Percentiles rank a stretch among this genome's conserved stretches.
phyloP scores from a whole-genome alignment of 1,140 invertebrate genomes.

The Drosophila albomicans region DNA sequence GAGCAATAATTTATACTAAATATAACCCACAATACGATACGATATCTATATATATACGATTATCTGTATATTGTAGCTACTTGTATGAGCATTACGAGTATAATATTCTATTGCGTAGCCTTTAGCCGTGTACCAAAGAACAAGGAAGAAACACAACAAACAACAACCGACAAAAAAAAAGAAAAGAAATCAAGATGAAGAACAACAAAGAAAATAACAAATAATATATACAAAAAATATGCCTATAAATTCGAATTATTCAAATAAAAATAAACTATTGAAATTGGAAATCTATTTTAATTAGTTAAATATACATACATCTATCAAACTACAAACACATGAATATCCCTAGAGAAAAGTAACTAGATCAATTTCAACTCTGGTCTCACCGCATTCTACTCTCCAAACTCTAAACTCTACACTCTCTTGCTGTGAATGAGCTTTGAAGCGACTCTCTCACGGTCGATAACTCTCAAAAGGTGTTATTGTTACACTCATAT shows the following conservation, averaged over 20 bases:
- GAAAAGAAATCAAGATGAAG: not conserved
- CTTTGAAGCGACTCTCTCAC: conserved; percentile 32
- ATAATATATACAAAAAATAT: conserved; percentile 51
- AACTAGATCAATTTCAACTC: conserved; percentile 46
- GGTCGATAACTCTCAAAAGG: conserved; percentile 9
- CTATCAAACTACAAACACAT: not conserved
- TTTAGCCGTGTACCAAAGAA: conserved; percentile 80
- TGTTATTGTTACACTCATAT: conserved; percentile 62
- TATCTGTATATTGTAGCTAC: conserved; percentile 62
- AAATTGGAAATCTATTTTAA: conserved; percentile 70
- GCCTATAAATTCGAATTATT: conserved; percentile 52
- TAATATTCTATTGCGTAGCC: conserved; percentile 69
- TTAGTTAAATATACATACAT: conserved; percentile 73
- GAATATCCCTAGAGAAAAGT: not conserved
- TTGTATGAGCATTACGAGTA: conserved; percentile 56
- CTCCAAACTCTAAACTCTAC: not conserved
- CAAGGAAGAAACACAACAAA: conserved; percentile 29
- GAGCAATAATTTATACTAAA: conserved; percentile 72
- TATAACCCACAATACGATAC: conserved; percentile 34
- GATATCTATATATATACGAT: conserved; percentile 48
- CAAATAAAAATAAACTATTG: conserved; percentile 43
- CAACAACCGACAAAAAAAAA: not conserved
- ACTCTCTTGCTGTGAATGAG: conserved; percentile 63
- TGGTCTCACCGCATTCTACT: conserved; percentile 9
- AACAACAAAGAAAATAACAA: conserved; percentile 22